Percentiles rank a stretch among this genome's conserved stretches.
Conservation (phyloP, 2,113 vertebrate species). For the Pomatostomus ruficeps region DNA sequence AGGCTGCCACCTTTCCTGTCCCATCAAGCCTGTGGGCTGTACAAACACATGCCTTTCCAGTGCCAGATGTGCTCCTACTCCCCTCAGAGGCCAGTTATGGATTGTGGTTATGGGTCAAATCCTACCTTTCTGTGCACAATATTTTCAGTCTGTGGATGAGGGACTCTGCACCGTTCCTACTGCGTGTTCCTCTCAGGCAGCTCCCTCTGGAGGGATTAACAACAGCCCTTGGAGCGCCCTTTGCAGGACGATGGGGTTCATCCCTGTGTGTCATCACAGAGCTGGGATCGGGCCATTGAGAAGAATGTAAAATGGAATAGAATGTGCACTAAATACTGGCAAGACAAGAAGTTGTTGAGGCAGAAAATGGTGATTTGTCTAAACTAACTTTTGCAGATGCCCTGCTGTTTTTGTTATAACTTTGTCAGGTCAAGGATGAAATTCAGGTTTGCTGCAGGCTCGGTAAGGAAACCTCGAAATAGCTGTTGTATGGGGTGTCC, state of each 20-base stretch:
- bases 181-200: background rate
- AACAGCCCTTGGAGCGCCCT: background rate
- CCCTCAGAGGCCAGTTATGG: background rate
- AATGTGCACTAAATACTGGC: background rate
- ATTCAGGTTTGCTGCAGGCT: background rate
- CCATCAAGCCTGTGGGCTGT: background rate
- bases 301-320: background rate
- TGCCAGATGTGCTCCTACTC: background rate
- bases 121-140: background rate
- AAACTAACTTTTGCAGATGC: background rate
- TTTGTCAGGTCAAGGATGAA: background rate
- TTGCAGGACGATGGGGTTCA: background rate
- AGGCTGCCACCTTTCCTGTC: background rate
- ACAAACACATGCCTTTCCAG: background rate
- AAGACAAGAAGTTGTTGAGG: background rate
- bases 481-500: background rate
- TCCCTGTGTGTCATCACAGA: background rate
- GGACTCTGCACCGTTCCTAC: fast-evolving
- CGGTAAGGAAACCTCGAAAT: background rate
- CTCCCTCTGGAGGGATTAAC: background rate
- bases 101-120: background rate
- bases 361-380: background rate
- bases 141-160: background rate
- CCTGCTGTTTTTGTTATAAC: background rate
- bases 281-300: background rate